These are phyloP conservation scores for Standfussiana lucernea DNA, from an alignment of 2,888 invertebrate species.

Conservation along the genomic window DNA sequence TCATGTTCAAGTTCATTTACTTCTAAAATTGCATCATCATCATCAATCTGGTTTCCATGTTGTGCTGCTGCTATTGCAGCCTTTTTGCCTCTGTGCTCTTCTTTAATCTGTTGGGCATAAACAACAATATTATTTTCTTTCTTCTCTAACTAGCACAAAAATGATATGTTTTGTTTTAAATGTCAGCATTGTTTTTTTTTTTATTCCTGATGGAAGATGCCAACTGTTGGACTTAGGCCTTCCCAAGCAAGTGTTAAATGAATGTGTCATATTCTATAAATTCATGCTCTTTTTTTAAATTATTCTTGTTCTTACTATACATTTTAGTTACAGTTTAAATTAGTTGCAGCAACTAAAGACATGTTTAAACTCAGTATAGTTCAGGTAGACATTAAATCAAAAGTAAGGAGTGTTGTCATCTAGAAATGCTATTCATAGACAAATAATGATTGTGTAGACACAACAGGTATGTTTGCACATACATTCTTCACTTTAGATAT, in stretches of 20 bases:
- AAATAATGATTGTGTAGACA: conserved; percentile 3
- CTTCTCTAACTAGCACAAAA: neutral
- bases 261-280: neutral
- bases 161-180: too few species aligned
- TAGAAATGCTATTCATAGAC: conserved; percentile 8
- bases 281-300: neutral
- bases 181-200: neutral
- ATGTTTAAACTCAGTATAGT: neutral
- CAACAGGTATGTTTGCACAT: conserved; percentile 11
- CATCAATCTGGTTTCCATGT: conserved; percentile 75
- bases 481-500: conserved; percentile 3
- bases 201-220: neutral
- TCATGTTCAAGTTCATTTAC: conserved; percentile 83
- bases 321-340: neutral
- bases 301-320: neutral
- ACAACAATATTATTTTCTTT: conserved; percentile 11
- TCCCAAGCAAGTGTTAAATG: neutral
- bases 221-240: neutral
- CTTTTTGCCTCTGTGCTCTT: conserved; percentile 84
- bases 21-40: conserved; percentile 83
- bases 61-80: conserved; percentile 87
- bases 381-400: neutral
- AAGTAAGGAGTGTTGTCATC: neutral
- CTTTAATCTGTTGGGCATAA: conserved; percentile 63
- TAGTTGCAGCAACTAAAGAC: neutral